Percentiles rank a stretch among this genome's conserved stretches.
phyloP scores from a whole-genome alignment of 2,113 vertebrate genomes.

The Paratilapia polleni region DNA sequence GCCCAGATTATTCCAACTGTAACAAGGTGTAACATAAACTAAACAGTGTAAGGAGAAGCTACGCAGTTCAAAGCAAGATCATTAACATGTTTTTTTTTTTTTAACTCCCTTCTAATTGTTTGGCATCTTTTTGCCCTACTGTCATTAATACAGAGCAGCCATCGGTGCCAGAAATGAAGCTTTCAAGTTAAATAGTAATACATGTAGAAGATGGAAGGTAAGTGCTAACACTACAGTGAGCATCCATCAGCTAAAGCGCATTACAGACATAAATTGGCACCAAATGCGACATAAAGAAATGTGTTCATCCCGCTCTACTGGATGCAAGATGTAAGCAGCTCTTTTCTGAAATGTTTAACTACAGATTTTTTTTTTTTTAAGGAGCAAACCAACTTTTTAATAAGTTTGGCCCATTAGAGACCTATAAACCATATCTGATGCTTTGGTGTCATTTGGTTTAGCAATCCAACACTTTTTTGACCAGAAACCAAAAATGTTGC shows the following conservation, averaged over 20 bases:
- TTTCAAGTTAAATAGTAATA: slow-evolving; percentile 21
- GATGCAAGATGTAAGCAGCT: slow-evolving; percentile 4
- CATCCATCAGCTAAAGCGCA: slow-evolving; percentile 20
- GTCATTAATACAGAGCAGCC: not conserved
- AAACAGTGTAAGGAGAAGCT: slow-evolving; percentile 20
- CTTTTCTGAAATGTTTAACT: slow-evolving; percentile 4
- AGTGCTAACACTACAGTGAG: slow-evolving; percentile 37
- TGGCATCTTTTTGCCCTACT: not conserved
- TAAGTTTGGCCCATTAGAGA: slow-evolving; percentile 16
- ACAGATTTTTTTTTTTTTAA: not conserved
- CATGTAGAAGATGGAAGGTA: not conserved
- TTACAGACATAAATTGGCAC: slow-evolving; percentile 69
- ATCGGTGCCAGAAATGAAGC: not conserved
- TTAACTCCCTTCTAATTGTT: not conserved
- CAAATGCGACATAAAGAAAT: slow-evolving; percentile 36
- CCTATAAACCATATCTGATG: not conserved
- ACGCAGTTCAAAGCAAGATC: not conserved
- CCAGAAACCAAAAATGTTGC: not conserved
- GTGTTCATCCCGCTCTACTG: not conserved
- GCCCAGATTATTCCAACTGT: not conserved
- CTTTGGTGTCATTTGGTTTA: not conserved
- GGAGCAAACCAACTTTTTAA: not conserved
- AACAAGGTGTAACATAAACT: not conserved
- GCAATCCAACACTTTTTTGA: not conserved
- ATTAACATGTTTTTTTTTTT: slow-evolving; percentile 7